Base-by-base conservation (phyloP, 2,797 vertebrate species). In the Acipenser transmontanus region DNA sequence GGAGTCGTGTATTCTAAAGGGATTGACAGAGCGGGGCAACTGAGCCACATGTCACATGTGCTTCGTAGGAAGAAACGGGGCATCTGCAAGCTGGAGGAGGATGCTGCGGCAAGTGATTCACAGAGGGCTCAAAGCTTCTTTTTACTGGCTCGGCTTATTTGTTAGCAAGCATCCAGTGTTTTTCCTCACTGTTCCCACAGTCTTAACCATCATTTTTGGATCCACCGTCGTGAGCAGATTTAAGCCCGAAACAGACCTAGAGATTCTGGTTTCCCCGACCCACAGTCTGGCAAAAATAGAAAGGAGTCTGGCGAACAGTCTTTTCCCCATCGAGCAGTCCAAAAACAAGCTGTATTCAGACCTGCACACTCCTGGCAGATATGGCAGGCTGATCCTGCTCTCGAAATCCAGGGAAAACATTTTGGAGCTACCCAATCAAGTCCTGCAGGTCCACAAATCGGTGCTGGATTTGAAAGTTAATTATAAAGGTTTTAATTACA, bases 271-370 rank as follows among this genome's bases (percentile, higher is more conserved):
- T 75, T 95, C 96, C 74, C 96, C 96, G 73, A 96, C 93, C 68
- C 97, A 98, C 94, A 98, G 97, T 91, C 91, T 98, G 74, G 96
- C 96, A 81, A 98, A 98, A 91, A 96, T 98, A 84, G 97, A 98
- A 89, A 90, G 95, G 84, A 95, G 95, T 86, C 92, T 99, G 76
- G 97, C 96, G 88, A 92, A 93, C 93, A 98, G 95, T 89, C 93
- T 99, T 73, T 99, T 98, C 83, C 92, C 95, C 78, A 88, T 97
- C 82, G 95, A 98, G 87, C 95, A 91, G 88, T 96, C 96, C 76
- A 95, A 95, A 86, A 92, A 92, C 91, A 95, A 93, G 87, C 95
- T 99, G 65, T 99, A 97, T 84, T 98, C 96, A 85, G 95, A 97
- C 90, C 86, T 98, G 84, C 96, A 99, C 92, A 96, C 95, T 62